Evolutionary conservation across 2,797 vertebrate genomes (phyloP), one percentile per base, ranked within the genome.

Genomic region (Lerista edwardsae): DNA sequence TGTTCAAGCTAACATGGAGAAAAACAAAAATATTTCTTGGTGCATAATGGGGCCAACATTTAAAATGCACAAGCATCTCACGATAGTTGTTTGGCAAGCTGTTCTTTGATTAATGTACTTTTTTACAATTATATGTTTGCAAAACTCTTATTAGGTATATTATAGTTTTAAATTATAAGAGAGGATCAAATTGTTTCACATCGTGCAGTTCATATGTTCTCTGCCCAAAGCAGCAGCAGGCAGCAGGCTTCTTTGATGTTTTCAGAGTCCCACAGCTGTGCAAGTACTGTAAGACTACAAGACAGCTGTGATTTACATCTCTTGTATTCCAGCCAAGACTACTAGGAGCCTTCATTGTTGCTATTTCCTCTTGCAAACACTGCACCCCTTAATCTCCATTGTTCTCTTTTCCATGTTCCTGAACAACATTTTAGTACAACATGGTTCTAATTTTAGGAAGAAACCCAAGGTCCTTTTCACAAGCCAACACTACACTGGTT

Each of bases 381-480:
- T 1, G 31, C n/a, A n/a, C 59, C 55, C 78, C 84, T 72, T 87
- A 87, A 85, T 68, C 68, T 74, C 27, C 59, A 81, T 6, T 78
- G 82, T 62, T 88, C 79, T 75, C 77, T 64, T 85, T 81, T 41
- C 71, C 78, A 23, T 12, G 15, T 61, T 90, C 39, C 29, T 27
- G 14, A 84, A 44, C 69, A 85, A 17, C 3, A 34, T 57, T 84
- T 74, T 59, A 67, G 19, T n/a, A 86, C 67, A 76, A 25, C 44
- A 79, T 71, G 61, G 62, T 88, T 75, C 78, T 41, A 65, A 82
- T 88, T 87, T 89, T 84, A 88, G 34, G 6, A 71, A 15, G 61
- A 51, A 82, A 73, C 21, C 55, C 67, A 31, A 71, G 27, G 65
- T 73, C 39, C 11, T 69, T 81, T 81, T 39, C 21, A 76, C 47